Evolutionary conservation across 2,888 invertebrate species (phyloP), one percentile per base, ranked within the genome.

Genomic region (Erannis defoliaria): DNA sequence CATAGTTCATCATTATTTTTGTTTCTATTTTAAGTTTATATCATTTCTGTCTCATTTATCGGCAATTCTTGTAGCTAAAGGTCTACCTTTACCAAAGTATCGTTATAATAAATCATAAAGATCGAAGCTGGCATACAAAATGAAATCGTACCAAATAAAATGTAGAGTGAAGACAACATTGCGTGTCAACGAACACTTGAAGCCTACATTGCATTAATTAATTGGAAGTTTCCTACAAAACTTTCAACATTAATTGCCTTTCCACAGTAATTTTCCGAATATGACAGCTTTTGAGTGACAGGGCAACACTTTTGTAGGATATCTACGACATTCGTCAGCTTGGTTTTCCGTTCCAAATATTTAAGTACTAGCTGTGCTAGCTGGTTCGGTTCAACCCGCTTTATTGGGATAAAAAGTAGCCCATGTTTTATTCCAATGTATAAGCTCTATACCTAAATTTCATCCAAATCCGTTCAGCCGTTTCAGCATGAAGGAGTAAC

Each of bases 201-300:
- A 81, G 76, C 75, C 77, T 76, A 80, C 79, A 75, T 56, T 56
- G 73, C 65, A 75, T 82, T 86, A 84, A 87, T 89, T 87, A 89
- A 88, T 88, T 85, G 83, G 79, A 82, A 80, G 75, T 80, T 85
- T 79, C 81, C 80, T 76, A 74, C 76, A 69, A 82, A 68, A 85
- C 76, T 84, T 84, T 73, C 74, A 77, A 76, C 78, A 85, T 80
- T 88, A 86, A 88, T 88, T 86, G 83, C 77, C 74, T 83, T 82
- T 81, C 79, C 74, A 75, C 76, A 72, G 74, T 80, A 72, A 80
- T 82, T 83, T 72, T 55, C 68, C 62, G 64, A 67, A 71, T 61
- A 55, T 61, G 55, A 62, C 40, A 48, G 42, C 31, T 37, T 33
- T 46, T 19, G 51, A 61, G 55, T 55, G 61, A 40, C 55, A 46